Evolutionary conservation across 2,888 invertebrate species (phyloP), one percentile per base, ranked within the genome.

Genomic region (Aleiodes alternator): DNA sequence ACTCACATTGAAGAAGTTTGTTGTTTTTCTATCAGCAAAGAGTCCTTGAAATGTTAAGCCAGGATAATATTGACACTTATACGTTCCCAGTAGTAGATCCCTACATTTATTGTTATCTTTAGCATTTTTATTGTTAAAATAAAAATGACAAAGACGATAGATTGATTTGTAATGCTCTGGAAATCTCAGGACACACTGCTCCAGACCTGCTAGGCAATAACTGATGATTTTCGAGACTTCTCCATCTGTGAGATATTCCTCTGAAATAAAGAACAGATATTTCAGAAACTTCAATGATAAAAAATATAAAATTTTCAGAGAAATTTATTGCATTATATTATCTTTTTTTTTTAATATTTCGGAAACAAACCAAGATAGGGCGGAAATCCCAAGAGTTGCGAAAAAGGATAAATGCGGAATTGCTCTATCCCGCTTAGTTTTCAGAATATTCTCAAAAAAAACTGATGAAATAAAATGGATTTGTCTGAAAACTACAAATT

Each of bases 91-190:
- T 84, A 96, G 91, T 0, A 96, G 90, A 84, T 95, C 94, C 81
- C 93, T 92, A 83, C 95, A 95, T 85, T 94, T 93, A 73, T 91
- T 92, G 34, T 94, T 91, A 85, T 95, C 93, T 84, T 93, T 94
- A 59, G 93, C 92, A 73, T 92, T 91, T 85, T 93, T 94, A 69
- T 93, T 94, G 82, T 94, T 93, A 86, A 95, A 95, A 88, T 95
- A 97, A 84, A 96, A 94, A 87, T 96, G 94, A 1, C 96, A 95
- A 69, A 98, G 90, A 80, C 97, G 93, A 89, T 97, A 98, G 71
- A 97, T 92, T 0, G 97, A 96, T 90, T 98, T 98, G 88, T 97
- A 98, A 90, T 98, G 97, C 82, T 96, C 96, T 0, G 97, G 94
- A 87, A 97, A 96, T 64, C 98, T 92, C 66, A 93, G 92, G 7